Evolutionary conservation across 2,888 invertebrate genomes (phyloP), one percentile per base, ranked within the genome.

Genomic region (Brassicogethes aeneus): DNA sequence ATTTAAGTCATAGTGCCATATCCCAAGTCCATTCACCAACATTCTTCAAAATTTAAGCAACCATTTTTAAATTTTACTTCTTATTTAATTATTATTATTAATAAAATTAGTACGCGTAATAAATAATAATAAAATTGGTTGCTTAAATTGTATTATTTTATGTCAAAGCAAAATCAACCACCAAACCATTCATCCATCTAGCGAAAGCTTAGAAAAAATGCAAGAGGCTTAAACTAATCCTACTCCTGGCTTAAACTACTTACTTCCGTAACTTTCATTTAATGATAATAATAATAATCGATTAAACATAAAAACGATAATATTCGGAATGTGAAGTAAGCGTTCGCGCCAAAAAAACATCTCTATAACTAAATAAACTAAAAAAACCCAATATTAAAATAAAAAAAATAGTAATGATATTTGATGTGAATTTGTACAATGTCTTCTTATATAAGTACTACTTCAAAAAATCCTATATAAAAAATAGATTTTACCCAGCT

Each of bases 181-280:
- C 13, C 13, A 32, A 32, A 13, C 5, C 10, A 32, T 13, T 12
- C 32, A 32, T 13, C 12, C 12, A 60, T 64, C 65, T 65, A 65
- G 65, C 65, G 64, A 62, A 64, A 65, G 63, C 64, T 56, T 42
- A 49, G 52, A 52, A 52, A 50, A 50, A 53, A 57, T 57, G 57
- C 57, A 54, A 51, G 50, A 62, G 61, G 62, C 61, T 61, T 64
- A 62, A 51, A 55, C 58, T 59, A 60, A 55, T 57, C 59, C 61
- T 61, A 55, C 55, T 44, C 37, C 31, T 40, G 32, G 39, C 43
- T 42, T 17, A 17, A 36, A 37, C 37, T 36, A 42, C 35, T 42
- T 36, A 34, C 43, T 40, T 43, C 43, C 23, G 5, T n/a, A n/a
- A n/a, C n/a, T n/a, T n/a, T n/a, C n/a, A n/a, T n/a, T n/a, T n/a